Evolutionary conservation across 2,113 vertebrate genomes (phyloP).

Genomic region (Burhinus oedicnemus): DNA sequence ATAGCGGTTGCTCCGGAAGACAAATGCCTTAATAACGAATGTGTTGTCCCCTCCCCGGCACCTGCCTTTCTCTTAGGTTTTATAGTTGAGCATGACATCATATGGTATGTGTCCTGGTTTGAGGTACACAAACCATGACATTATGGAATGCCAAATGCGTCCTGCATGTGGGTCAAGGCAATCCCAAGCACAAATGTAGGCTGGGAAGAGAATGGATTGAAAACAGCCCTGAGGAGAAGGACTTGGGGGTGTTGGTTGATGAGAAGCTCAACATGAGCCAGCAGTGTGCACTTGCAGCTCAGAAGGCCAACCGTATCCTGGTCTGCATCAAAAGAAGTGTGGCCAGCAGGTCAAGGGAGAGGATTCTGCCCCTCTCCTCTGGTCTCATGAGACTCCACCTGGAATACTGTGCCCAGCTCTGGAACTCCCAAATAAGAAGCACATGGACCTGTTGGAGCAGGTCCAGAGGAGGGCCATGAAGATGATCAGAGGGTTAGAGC

Average conservation of each 20-base stretch:
- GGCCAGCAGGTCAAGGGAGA: neutral
- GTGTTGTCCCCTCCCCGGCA: fast-evolving
- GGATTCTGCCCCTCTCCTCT: too few relatives aligned
- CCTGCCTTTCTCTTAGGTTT: neutral
- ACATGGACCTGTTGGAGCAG: too few relatives aligned
- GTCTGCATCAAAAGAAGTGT: neutral
- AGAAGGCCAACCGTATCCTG: neutral
- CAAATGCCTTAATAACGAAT: neutral
- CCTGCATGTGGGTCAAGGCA: neutral
- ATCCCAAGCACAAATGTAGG: neutral
- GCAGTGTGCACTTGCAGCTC: neutral
- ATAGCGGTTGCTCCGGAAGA: neutral
- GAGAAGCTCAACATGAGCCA: neutral
- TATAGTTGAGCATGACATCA: neutral
- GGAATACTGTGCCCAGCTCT: too few relatives aligned
- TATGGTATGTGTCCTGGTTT: neutral
- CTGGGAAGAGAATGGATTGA: neutral
- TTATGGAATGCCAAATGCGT: neutral
- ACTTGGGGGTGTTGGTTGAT: neutral
- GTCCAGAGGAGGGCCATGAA: too few relatives aligned
- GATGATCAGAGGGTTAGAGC: too few relatives aligned
- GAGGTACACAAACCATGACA: neutral
- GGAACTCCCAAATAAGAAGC: too few relatives aligned
- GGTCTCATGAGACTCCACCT: too few relatives aligned
- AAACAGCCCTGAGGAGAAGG: neutral